phyloP scores from a whole-genome alignment of 2,888 invertebrate species.

The Adineta ricciae region DNA sequence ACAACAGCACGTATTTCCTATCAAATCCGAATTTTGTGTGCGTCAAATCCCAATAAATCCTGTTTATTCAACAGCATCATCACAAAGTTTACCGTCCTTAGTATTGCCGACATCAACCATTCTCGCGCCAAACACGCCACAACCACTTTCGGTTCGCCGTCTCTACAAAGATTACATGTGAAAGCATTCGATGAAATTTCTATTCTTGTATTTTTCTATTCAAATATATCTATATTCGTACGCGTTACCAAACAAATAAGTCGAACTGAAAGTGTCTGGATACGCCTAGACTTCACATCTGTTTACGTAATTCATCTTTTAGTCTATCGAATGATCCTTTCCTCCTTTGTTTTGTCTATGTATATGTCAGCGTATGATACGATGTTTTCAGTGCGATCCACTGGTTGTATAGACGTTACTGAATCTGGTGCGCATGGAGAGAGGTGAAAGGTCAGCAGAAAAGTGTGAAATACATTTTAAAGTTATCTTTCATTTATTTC shows the following conservation, averaged over 20 bases:
- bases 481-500: not conserved
- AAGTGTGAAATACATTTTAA: too few species aligned
- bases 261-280: too few species aligned
- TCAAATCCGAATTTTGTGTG: not conserved
- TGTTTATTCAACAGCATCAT: not conserved
- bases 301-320: too few species aligned
- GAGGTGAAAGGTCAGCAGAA: too few species aligned
- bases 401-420: too few species aligned
- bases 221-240: not conserved
- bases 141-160: not conserved
- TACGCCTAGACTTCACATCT: too few species aligned
- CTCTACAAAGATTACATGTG: not conserved
- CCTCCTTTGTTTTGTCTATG: too few species aligned
- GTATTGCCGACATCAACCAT: not conserved
- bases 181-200: not conserved
- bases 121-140: not conserved
- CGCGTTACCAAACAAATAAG: not conserved
- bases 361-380: too few species aligned
- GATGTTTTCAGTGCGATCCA: too few species aligned
- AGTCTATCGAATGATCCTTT: too few species aligned
- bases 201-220: not conserved
- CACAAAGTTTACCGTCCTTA: not conserved
- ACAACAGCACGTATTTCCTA: not conserved
- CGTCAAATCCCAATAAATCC: not conserved
- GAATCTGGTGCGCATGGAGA: too few species aligned